A percentile compares a stretch with the other conserved stretches of the same genome.
Evolutionary conservation across 2,113 vertebrate genomes (phyloP).

Genomic region (Puffinus mauretanicus): DNA sequence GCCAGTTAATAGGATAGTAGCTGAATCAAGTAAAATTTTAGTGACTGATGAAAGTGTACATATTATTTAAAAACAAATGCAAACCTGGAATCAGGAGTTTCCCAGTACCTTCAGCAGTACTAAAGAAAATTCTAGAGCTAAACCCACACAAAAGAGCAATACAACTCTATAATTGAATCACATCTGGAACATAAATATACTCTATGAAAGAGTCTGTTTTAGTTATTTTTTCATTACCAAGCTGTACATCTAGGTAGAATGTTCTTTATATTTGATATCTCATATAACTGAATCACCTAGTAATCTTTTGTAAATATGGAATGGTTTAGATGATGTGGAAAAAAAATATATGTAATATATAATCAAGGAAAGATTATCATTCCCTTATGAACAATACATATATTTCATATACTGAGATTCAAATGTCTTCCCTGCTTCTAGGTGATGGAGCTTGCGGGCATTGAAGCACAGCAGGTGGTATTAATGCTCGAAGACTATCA

Average conservation of each 20-base stretch:
- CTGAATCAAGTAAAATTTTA: neutral
- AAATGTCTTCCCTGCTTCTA: constrained; percentile 42
- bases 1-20: neutral
- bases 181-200: neutral
- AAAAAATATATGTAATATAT: neutral
- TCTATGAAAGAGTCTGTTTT: neutral
- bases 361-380: neutral
- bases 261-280: neutral
- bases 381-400: neutral
- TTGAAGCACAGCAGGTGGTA: constrained; percentile 91
- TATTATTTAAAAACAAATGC: neutral
- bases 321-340: neutral
- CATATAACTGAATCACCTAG: neutral
- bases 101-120: neutral
- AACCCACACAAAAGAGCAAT: neutral
- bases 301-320: neutral
- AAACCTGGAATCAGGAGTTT: neutral
- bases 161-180: neutral
- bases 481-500: constrained; percentile 94
- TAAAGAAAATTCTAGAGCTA: neutral
- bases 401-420: neutral
- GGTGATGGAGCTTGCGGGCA: constrained; percentile 90
- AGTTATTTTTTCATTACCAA: neutral
- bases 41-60: neutral
- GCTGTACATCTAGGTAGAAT: neutral